Base-by-base conservation (phyloP, 2,113 vertebrate species). In the Falco punctatus region DNA sequence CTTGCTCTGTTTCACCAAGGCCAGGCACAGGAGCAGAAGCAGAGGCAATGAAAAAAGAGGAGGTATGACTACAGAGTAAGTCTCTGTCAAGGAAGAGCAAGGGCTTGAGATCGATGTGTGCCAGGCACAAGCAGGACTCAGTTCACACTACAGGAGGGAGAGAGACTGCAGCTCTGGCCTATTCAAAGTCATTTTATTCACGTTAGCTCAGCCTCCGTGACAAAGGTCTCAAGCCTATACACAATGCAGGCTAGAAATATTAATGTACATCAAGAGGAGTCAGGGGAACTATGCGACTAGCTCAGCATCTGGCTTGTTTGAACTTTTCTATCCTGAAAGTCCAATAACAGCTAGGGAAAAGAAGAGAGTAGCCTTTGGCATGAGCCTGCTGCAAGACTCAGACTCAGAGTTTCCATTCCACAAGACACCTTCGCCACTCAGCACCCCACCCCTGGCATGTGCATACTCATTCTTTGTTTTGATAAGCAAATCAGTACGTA, bases 381-480 rank as follows among this genome's bases (percentile, higher is more conserved):
- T 0, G 0, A 74, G 58, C 23, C 58, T 83, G 13, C 40, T 91
- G 54, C 65, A 87, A 89, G 81, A 23, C 38, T 84, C 67, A 77
- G n/a, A 54, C 40, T 94, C 81, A 90, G 66, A 93, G 54, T 96
- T 97, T 95, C 95, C 88, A 92, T 78, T 80, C 26, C 66, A 35
- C 32, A 96, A 90, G 74, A 83, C 54, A 96, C 74, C 46, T 81
- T 77, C 46, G 51, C 42, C 27, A 87, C 79, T 88, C 79, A 58
- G 85, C 38, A 49, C 81, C 64, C 67, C 93, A 88, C 87, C 92
- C 81, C 64, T 90, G 67, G 79, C 55, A 0, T 95, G 93, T 97
- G 72, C 64, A 66, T 81, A 94, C 93, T 88, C 71, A 92, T 95
- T 93, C 90, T 88, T 86, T 93, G 55, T 92, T 95, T 93, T 90